Percentiles rank a stretch among this genome's conserved stretches.
Conservation (phyloP, 2,113 vertebrate species). For the Desmodus rotundus region DNA sequence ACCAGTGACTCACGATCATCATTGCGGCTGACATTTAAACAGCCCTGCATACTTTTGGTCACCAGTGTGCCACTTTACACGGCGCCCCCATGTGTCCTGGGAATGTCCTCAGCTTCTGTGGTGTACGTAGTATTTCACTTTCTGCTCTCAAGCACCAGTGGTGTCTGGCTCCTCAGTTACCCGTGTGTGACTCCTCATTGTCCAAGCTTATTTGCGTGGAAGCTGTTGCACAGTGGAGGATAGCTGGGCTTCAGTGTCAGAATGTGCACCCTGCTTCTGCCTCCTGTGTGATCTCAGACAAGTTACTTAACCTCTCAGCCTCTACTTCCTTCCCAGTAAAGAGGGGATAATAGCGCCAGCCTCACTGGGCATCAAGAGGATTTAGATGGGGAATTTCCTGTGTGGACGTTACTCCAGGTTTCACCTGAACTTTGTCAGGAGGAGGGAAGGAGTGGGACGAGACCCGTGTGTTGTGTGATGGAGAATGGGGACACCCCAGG, state of each 20-base stretch:
- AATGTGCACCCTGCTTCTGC: background rate
- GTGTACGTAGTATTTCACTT: background rate
- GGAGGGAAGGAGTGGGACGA: background rate
- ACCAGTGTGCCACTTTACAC: background rate
- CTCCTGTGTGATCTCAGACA: background rate
- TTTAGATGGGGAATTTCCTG: background rate
- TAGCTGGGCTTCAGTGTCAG: background rate
- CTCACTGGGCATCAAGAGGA: background rate
- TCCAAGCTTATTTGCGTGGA: background rate
- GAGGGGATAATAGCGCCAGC: background rate
- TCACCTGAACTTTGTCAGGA: background rate
- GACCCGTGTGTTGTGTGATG: rapidly evolving
- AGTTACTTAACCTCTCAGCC: background rate
- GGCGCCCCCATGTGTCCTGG: background rate
- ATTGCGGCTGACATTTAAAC: background rate
- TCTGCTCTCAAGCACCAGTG: background rate
- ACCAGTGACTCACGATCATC: constrained; percentile 41
- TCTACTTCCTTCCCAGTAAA: background rate
- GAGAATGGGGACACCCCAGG: background rate
- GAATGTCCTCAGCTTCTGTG: background rate
- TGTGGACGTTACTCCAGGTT: background rate
- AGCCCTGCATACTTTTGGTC: constrained; percentile 26
- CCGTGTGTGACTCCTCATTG: background rate
- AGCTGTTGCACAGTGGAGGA: background rate
- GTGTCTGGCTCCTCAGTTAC: background rate